Evolutionary conservation across 1,140 invertebrate genomes (phyloP).

Genomic region (Brachionus manjavacas): DNA sequence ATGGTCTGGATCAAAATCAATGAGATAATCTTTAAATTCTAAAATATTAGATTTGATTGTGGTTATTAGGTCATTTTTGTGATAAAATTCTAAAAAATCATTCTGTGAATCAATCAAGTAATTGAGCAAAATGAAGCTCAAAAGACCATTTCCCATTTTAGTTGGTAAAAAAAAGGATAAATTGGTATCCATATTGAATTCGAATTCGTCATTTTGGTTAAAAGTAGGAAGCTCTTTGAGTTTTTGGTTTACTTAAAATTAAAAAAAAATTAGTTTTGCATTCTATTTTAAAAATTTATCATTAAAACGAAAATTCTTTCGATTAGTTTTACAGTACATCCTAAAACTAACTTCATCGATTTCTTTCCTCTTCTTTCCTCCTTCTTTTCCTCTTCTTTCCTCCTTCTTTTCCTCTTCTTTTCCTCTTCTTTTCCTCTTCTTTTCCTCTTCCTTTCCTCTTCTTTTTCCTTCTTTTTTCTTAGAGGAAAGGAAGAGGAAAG

Average conservation of each 20-base stretch:
- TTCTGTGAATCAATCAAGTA: background rate
- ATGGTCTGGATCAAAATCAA: background rate
- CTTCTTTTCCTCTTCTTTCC: too few species aligned
- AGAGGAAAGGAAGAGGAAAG: too few species aligned
- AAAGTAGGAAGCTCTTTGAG: background rate
- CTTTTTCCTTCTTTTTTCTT: too few species aligned
- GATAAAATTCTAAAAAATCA: background rate
- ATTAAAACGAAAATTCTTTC: too few species aligned
- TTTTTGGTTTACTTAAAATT: background rate
- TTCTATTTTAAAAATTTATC: too few species aligned
- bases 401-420: too few species aligned
- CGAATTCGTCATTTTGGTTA: background rate
- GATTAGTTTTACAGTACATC: too few species aligned
- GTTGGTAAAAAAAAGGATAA: conserved; percentile 7
- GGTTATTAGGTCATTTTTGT: background rate
- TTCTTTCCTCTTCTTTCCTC: too few species aligned
- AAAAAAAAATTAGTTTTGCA: too few species aligned
- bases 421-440: too few species aligned
- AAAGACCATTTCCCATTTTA: background rate
- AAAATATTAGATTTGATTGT: background rate
- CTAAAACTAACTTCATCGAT: too few species aligned
- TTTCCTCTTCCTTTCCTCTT: too few species aligned
- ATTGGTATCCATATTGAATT: background rate
- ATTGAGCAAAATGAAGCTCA: background rate
- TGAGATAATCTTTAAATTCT: background rate